Percentiles rank a stretch among this genome's conserved stretches.
Evolutionary conservation across 2,888 invertebrate genomes (phyloP).

Genomic region (Axea sp.): DNA sequence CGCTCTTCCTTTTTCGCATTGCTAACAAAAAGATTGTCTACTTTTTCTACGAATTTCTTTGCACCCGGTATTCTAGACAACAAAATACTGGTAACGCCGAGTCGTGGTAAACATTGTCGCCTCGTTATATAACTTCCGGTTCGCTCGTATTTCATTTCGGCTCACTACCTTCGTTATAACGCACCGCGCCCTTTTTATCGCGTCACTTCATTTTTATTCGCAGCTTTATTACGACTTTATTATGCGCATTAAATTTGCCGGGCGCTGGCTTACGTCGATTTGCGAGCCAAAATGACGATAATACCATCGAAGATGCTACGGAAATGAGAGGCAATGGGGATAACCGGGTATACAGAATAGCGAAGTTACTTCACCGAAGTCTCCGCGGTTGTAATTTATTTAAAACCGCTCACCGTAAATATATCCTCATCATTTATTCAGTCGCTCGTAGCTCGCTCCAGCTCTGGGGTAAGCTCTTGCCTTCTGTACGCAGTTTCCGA

Average conservation of each 20-base stretch:
- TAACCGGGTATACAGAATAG: slow-evolving; percentile 54
- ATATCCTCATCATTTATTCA: slow-evolving; percentile 79
- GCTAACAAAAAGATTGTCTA: too few species aligned
- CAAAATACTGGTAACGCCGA: slow-evolving; percentile 18
- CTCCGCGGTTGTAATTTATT: slow-evolving; percentile 79
- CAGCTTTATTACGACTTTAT: slow-evolving; percentile 60
- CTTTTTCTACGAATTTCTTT: too few species aligned
- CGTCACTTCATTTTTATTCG: slow-evolving; percentile 59
- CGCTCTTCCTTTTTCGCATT: too few species aligned
- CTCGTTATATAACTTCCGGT: slow-evolving; percentile 67
- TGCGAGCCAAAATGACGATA: slow-evolving; percentile 56
- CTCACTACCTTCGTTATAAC: slow-evolving; percentile 47
- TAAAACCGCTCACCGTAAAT: slow-evolving; percentile 79
- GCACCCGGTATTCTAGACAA: too few species aligned
- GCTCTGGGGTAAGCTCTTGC: slow-evolving; percentile 66
- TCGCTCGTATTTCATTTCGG: slow-evolving; percentile 52
- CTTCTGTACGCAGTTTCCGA: slow-evolving; percentile 65
- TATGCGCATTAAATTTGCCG: slow-evolving; percentile 55
- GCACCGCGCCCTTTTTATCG: slow-evolving; percentile 54
- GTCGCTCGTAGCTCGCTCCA: slow-evolving; percentile 64
- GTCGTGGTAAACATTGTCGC: slow-evolving; percentile 68
- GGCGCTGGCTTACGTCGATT: slow-evolving; percentile 51
- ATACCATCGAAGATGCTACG: slow-evolving; percentile 45
- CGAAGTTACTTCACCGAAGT: slow-evolving; percentile 73
- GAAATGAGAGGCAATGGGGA: slow-evolving; percentile 51